Conservation (phyloP, 2,888 invertebrate genomes). For the Tolmerus cingulatus region DNA sequence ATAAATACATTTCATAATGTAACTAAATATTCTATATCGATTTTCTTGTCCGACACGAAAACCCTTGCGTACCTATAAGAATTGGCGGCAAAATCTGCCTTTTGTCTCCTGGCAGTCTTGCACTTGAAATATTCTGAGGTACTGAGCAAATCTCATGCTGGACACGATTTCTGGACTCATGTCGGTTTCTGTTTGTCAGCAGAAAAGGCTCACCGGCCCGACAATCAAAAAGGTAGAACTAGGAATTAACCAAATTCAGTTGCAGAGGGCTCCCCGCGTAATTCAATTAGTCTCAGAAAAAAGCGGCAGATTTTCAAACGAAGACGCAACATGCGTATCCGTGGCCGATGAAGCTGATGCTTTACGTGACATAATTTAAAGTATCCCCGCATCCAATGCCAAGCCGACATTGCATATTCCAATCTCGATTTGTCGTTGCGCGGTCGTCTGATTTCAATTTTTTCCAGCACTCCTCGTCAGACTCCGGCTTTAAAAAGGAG, state of each 20-base stretch:
- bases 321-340: neutral
- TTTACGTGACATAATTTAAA: constrained; percentile 8
- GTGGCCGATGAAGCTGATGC: neutral
- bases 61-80: neutral
- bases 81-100: neutral
- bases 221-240: neutral
- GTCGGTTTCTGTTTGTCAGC: neutral
- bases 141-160: neutral
- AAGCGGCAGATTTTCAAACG: neutral
- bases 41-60: neutral
- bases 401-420: neutral
- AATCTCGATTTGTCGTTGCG: neutral
- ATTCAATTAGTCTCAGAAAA: neutral
- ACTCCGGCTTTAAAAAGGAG: neutral
- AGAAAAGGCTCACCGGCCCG: neutral
- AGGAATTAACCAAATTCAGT: neutral
- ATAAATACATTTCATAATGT: neutral
- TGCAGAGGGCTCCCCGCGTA: neutral
- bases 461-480: neutral
- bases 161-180: neutral
- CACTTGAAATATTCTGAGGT: neutral
- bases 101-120: neutral
- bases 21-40: neutral
- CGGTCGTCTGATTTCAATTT: neutral
- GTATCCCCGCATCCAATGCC: neutral